Evolutionary conservation across 1,140 invertebrate species (phyloP).

Genomic region (Apolygus lucorum): DNA sequence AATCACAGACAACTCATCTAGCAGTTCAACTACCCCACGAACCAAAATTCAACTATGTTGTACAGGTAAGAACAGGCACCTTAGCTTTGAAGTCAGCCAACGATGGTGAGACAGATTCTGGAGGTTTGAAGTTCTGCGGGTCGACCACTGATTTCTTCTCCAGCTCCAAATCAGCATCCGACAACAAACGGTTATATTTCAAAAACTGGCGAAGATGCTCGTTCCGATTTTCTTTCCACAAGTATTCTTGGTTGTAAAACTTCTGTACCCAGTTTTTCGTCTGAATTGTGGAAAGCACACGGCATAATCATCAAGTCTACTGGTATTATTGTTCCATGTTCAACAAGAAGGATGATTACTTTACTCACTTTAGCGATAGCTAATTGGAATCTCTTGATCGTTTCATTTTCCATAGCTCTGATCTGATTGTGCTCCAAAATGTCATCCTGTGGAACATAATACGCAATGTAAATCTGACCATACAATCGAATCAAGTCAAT

Average conservation of each 20-base stretch:
- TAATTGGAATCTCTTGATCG: conserved; percentile 24
- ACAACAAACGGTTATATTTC: conserved; percentile 51
- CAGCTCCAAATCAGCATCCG: conserved; percentile 45
- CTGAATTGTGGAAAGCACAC: no score
- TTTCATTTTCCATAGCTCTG: conserved; percentile 24
- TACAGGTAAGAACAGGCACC: no score
- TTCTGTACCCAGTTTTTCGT: conserved; percentile 28
- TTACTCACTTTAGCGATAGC: conserved; percentile 26
- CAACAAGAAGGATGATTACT: no score
- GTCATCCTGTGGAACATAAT: no score
- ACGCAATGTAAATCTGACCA: no score
- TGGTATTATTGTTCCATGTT: no score
- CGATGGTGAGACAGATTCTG: conserved; percentile 43
- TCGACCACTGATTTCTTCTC: conserved; percentile 42
- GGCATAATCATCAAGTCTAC: no score
- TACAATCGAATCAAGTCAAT: no score
- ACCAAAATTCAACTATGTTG: no score
- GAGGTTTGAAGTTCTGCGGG: conserved; percentile 23
- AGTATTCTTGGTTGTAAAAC: conserved; percentile 43
- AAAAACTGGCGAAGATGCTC: conserved; percentile 56
- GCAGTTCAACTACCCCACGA: no score
- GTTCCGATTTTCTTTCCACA: conserved; percentile 56
- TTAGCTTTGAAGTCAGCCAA: conserved; percentile 52
- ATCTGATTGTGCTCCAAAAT: conserved; percentile 24
- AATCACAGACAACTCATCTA: no score